phyloP scores from a whole-genome alignment of 2,797 vertebrate species.

The Hyperoplus lanceolatus region DNA sequence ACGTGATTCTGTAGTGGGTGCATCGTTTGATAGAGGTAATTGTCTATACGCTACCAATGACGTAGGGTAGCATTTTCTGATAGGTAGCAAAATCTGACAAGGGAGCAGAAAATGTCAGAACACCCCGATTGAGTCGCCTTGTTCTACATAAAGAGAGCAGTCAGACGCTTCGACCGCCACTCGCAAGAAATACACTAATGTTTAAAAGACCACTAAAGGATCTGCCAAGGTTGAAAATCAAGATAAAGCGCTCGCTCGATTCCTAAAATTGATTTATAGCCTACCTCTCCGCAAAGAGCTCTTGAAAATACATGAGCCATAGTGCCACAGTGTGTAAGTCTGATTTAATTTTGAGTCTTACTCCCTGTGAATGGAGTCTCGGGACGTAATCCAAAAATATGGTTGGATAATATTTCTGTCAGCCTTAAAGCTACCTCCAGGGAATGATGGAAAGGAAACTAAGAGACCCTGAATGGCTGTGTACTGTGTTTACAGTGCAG shows the following conservation, averaged over 20 bases:
- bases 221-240: slow-evolving; percentile 76
- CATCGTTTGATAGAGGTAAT: too few relatives aligned
- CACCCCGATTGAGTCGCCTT: slow-evolving; percentile 66
- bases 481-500: slow-evolving; percentile 54
- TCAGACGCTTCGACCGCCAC: slow-evolving; percentile 64
- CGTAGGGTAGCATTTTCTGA: too few relatives aligned
- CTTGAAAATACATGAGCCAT: slow-evolving; percentile 69
- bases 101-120: too few relatives aligned
- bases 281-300: slow-evolving; percentile 54
- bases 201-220: slow-evolving; percentile 73
- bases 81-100: too few relatives aligned
- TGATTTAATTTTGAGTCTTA: slow-evolving; percentile 66
- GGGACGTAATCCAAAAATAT: slow-evolving; percentile 54
- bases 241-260: slow-evolving; percentile 73
- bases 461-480: slow-evolving; percentile 38
- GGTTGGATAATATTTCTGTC: slow-evolving; percentile 47
- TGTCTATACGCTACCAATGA: too few relatives aligned
- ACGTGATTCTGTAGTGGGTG: too few relatives aligned
- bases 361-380: slow-evolving; percentile 54
- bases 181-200: slow-evolving; percentile 68
- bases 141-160: slow-evolving; percentile 75
- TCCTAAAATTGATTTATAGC: slow-evolving; percentile 79
- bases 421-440: slow-evolving; percentile 24
- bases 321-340: slow-evolving; percentile 53
- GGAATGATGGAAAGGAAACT: slow-evolving; percentile 49